phyloP scores from a whole-genome alignment of 2,113 vertebrate species.

The Eclectus roratus region DNA sequence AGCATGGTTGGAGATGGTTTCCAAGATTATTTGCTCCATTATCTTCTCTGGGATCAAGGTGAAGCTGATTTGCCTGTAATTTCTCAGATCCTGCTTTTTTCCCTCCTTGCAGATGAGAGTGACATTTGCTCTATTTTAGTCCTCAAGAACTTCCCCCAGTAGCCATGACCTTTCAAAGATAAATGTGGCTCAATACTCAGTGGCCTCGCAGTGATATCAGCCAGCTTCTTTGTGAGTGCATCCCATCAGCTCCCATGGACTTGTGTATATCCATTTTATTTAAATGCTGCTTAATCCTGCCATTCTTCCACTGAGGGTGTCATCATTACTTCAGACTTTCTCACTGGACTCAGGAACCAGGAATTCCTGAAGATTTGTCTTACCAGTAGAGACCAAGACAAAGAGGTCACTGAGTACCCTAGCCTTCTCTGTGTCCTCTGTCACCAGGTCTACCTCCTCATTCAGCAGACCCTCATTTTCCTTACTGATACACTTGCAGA shows the following conservation, averaged over 20 bases:
- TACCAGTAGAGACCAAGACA: accelerated
- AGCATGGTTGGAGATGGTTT: background rate
- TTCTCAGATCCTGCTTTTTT: background rate
- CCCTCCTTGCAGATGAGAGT: background rate
- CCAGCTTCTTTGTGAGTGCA: background rate
- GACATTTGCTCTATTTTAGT: background rate
- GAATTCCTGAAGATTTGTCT: background rate
- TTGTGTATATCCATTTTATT: background rate
- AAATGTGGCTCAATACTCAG: background rate
- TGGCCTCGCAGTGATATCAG: background rate
- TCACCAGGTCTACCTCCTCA: background rate
- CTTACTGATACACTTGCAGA: background rate
- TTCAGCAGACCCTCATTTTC: background rate
- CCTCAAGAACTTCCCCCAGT: background rate
- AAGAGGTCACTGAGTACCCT: background rate
- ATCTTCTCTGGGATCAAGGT: background rate
- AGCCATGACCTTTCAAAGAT: background rate
- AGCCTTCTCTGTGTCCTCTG: background rate
- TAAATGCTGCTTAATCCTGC: background rate
- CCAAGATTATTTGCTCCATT: background rate
- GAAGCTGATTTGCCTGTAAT: background rate
- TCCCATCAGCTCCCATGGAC: background rate
- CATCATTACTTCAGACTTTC: background rate
- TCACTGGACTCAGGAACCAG: background rate
- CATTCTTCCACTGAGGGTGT: background rate